phyloP scores from a whole-genome alignment of 2,113 vertebrate species.

The Macrotis lagotis region DNA sequence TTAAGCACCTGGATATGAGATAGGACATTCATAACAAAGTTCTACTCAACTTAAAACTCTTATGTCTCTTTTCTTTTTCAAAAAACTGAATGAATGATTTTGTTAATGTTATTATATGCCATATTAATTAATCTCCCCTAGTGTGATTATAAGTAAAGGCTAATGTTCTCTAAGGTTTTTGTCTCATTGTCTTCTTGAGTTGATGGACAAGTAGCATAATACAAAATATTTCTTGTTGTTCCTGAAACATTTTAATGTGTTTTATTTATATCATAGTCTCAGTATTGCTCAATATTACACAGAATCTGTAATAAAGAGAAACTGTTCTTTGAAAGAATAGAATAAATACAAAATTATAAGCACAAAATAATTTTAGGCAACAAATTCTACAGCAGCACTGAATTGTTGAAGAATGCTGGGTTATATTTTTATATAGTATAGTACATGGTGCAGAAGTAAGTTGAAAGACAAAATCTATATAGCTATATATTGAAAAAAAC shows the following conservation, averaged over 20 bases:
- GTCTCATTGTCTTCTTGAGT: constrained; percentile 34
- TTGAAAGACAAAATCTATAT: not conserved
- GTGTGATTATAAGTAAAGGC: constrained; percentile 18
- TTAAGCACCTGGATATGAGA: no score
- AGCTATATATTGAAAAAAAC: not conserved
- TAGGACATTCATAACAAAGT: no score
- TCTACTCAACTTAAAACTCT: no score
- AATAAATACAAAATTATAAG: constrained; percentile 29
- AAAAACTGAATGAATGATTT: no score
- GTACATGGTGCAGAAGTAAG: constrained; percentile 2
- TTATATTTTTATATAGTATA: not conserved
- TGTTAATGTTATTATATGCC: not conserved
- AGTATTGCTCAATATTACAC: not conserved
- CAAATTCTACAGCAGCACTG: not conserved
- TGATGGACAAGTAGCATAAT: not conserved
- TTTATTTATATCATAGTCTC: constrained; percentile 42
- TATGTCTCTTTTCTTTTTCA: no score
- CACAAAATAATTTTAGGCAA: not conserved
- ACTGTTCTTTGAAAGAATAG: not conserved
- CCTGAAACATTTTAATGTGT: constrained; percentile 4
- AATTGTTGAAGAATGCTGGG: not conserved
- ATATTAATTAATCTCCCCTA: constrained; percentile 50
- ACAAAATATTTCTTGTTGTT: not conserved
- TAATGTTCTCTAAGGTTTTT: constrained; percentile 15
- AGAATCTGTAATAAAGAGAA: not conserved